Evolutionary conservation across 2,113 vertebrate genomes (phyloP).

Genomic region (Patagioenas fasciata): DNA sequence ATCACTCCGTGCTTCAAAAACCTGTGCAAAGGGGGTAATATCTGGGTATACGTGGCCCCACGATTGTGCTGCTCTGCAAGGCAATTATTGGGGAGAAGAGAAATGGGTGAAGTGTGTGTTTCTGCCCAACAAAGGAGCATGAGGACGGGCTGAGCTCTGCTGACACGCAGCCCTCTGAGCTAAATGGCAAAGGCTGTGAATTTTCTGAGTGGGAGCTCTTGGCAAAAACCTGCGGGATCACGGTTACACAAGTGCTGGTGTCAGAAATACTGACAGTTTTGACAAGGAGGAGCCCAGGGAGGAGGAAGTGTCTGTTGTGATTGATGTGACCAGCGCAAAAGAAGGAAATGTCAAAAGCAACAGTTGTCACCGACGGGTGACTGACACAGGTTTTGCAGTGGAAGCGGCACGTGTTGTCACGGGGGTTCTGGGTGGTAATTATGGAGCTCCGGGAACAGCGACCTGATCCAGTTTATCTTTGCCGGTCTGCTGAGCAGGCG

Average conservation of each 20-base stretch:
- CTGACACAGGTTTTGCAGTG: neutral
- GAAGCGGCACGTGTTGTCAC: rapidly evolving
- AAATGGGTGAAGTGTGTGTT: neutral
- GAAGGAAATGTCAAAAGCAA: neutral
- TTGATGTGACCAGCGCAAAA: neutral
- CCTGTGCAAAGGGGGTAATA: neutral
- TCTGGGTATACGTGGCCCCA: neutral
- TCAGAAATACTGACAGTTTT: neutral
- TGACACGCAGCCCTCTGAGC: neutral
- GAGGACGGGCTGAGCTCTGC: neutral
- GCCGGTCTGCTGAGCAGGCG: neutral
- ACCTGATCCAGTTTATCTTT: neutral
- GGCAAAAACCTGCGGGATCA: neutral
- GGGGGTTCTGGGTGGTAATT: neutral
- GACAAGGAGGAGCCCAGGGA: neutral
- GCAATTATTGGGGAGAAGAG: neutral
- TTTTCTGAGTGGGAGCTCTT: neutral
- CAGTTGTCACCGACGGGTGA: neutral
- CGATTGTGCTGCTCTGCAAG: neutral
- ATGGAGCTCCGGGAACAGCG: rapidly evolving
- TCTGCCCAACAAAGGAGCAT: neutral
- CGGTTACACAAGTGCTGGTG: neutral
- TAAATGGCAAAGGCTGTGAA: neutral
- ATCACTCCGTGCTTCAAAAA: neutral
- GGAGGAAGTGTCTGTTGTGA: rapidly evolving